Conservation (phyloP, 2,797 vertebrate genomes). For the Spondyliosoma cantharus region DNA sequence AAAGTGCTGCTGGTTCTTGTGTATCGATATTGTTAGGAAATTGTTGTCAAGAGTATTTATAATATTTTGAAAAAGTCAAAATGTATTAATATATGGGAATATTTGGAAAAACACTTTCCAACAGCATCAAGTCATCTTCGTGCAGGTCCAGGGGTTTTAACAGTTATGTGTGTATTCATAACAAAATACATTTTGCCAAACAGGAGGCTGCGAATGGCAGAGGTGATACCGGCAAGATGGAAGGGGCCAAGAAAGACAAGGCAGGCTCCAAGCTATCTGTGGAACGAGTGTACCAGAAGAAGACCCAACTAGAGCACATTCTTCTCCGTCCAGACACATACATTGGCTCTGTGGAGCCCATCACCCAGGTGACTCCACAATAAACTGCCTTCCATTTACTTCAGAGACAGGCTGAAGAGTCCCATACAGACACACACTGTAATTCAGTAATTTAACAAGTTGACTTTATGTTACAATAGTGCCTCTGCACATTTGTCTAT, state of each 20-base stretch:
- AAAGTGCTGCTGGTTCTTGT: too few species aligned
- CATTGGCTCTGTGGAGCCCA: constrained; percentile 94
- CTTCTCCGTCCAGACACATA: constrained; percentile 98
- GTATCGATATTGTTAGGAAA: too few species aligned
- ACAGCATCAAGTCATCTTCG: background rate
- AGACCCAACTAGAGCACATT: constrained; percentile 98
- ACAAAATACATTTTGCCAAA: constrained; percentile 87
- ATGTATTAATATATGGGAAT: too few species aligned
- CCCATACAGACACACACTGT: background rate
- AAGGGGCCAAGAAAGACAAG: constrained; percentile 91
- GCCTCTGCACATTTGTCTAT: background rate
- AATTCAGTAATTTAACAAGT: background rate
- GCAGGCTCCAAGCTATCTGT: constrained; percentile 95
- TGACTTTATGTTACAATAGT: background rate
- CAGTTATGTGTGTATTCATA: constrained; percentile 44
- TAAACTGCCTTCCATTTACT: background rate
- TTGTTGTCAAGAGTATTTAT: too few species aligned
- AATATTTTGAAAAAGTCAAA: too few species aligned
- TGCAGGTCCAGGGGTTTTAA: background rate
- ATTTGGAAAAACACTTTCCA: background rate
- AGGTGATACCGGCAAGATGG: constrained; percentile 86
- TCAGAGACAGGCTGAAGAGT: background rate
- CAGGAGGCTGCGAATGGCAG: constrained; percentile 92
- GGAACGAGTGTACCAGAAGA: constrained; percentile 99
- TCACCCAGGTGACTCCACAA: constrained; percentile 89